Base-by-base conservation (phyloP, 2,113 vertebrate genomes). In the Petaurus breviceps region DNA sequence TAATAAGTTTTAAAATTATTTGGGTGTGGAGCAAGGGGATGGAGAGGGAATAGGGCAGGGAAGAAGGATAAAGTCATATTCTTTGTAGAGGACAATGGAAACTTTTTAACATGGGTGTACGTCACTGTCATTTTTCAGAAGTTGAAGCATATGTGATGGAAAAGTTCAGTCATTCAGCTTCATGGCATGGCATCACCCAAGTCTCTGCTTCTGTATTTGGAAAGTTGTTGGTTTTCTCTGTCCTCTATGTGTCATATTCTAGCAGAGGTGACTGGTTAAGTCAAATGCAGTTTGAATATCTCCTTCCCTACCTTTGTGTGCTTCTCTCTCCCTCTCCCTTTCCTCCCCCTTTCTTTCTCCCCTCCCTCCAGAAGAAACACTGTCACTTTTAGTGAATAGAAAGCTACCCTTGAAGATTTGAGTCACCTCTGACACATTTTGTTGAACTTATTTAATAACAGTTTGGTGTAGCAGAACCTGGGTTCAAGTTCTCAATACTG, bases 101-200 rank as follows among this genome's bases (percentile, higher is more conserved):
- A 84, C 68, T 84, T 84, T 68, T 49, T 6, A 26, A 11, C 43
- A 95, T 31, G 90, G 16, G 23, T 93, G 0, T 25, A 49, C 1
- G 54, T 92, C 93, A 94, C 68, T 68, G n/a, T 90, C 92, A 89
- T 89, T 90, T 53, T n/a, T 43, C 24, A 52, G 93, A 77, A 90
- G 90, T 52, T 90, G 90, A 95, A 92, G 53, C n/a, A 51, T 25
- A 96, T 92, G 94, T 84, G 46, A 19, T 50, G 52, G 95, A 92
- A 94, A 31, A 68, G 28, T 68, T 43, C 37, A 96, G 1, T 84
- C n/a, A 95, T 47, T 61, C 50, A 90, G 91, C 92, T 51, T 92
- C 47, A 51, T 57, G 68, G 14, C 37, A 9, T 49, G 52, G 5
- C n/a, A 49, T 92, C 8, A 84, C 7, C 91, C 26, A 47, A 93